Base-by-base conservation (phyloP, 2,113 vertebrate genomes). In the Brachirus orientalis region DNA sequence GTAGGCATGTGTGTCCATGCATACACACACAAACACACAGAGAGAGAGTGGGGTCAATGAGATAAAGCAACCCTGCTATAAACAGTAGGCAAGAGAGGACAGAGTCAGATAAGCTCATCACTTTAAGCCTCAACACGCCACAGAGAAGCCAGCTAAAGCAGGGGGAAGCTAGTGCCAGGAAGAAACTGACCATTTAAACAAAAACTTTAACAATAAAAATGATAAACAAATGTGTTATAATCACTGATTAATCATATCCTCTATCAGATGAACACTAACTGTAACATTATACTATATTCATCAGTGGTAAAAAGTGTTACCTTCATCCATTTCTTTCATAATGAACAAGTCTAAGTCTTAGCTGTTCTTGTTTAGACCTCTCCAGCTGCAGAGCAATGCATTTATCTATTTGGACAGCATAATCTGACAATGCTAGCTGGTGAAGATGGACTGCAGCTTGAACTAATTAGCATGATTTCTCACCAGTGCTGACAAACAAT, bases 31-130 rank as follows among this genome's bases (percentile, higher is more conserved):
- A 12, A 1, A 65, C 14, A 11, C 61, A 64, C 52, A 67, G 63
- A 59, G 40, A 13, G 3, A 69, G 60, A 81, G 79, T 84, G 79
- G n/a, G 80, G 84, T 92, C 86, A 89, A 66, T 57, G 58, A 90
- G 89, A 91, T 91, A 90, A 91, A 75, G 78, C 75, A 63, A 45
- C 62, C 75, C 58, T 73, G 75, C 79, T 86, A 86, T 89, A 90
- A 88, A 86, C 71, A 10, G 80, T 72, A 80, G 66, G 71, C 67
- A 73, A 65, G 60, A 74, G 78, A 79, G 79, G 79, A 85, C 75
- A 82, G 79, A 58, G 76, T 82, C 72, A 77, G 89, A 90, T 90
- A 87, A 92, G 85, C 80, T 76, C 69, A 71, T 88, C 69, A 53
- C 79, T 86, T 68, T 88, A 88, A 89, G 85, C 83, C 75, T 71